Percentiles rank a stretch among this genome's conserved stretches.
Evolutionary conservation across 2,888 invertebrate genomes (phyloP).

Genomic region (Eupelmus urozonus): DNA sequence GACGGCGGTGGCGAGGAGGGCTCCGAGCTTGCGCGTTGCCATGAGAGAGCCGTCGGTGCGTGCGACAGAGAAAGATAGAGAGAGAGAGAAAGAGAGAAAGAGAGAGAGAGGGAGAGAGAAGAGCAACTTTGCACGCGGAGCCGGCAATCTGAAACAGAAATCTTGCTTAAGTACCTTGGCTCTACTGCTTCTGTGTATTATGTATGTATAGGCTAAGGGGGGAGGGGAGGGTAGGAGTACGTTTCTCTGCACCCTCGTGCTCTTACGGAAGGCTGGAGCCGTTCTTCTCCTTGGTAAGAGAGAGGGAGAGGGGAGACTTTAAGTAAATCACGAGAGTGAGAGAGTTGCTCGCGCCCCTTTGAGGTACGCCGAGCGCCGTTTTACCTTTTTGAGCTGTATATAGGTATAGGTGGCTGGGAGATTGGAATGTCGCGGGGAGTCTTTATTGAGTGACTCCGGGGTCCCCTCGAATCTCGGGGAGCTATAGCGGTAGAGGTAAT

Average conservation of each 20-base stretch:
- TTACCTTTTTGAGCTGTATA: background rate
- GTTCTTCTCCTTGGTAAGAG: background rate
- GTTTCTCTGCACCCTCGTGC: background rate
- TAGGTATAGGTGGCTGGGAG: no score
- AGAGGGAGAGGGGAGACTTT: conserved; percentile 32
- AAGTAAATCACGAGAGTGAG: conserved; percentile 42
- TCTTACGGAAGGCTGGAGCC: background rate
- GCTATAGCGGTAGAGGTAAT: no score
- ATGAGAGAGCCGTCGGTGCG: conserved; percentile 63
- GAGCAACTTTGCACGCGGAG: background rate
- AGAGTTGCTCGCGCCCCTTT: background rate
- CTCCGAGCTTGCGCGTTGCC: conserved; percentile 74
- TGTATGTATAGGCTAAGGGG: conserved; percentile 2
- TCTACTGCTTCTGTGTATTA: background rate
- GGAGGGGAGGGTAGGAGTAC: no score
- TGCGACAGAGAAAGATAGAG: conserved; percentile 1
- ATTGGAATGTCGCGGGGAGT: no score
- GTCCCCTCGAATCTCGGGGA: no score
- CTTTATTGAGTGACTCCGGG: no score
- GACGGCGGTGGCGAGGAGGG: conserved; percentile 69
- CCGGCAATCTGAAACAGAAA: conserved; percentile 67
- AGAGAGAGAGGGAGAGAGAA: background rate
- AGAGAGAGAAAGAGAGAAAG: conserved; percentile 36
- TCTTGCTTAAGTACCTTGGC: conserved; percentile 61
- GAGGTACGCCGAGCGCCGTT: conserved; percentile 12